These are phyloP conservation scores for Helogale parvula DNA, from an alignment of 2,113 vertebrate species.

Conservation along the genomic window DNA sequence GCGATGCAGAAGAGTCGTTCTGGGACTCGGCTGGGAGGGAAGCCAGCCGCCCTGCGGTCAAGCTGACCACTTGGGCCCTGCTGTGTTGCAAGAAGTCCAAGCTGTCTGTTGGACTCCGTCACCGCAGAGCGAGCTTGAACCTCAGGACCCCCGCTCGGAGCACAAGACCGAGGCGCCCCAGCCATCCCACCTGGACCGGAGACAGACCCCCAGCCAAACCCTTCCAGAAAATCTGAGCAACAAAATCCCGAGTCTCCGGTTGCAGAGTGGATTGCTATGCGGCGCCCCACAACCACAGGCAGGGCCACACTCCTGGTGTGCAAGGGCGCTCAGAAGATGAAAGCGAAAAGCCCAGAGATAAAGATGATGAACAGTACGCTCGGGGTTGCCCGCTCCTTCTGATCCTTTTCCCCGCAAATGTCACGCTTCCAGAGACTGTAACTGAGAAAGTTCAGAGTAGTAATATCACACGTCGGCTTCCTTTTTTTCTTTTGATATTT, in stretches of 20 bases:
- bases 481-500: slow-evolving; percentile 84
- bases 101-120: accelerated
- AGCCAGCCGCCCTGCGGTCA: accelerated
- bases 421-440: slow-evolving; percentile 79
- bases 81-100: accelerated
- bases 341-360: neutral
- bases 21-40: neutral
- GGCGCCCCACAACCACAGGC: neutral
- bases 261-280: accelerated
- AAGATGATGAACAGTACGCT: slow-evolving; percentile 70
- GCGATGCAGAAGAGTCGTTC: accelerated
- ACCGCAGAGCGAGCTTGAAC: accelerated
- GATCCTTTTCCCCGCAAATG: slow-evolving; percentile 76
- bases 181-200: accelerated
- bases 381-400: neutral
- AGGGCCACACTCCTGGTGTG: accelerated
- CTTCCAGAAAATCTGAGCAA: too few species aligned
- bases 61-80: accelerated
- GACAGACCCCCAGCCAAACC: neutral
- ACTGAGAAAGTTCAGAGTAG: slow-evolving; percentile 84
- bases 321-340: neutral
- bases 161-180: accelerated
- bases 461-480: slow-evolving; percentile 81
- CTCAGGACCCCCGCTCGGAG: accelerated
- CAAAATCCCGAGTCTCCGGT: accelerated